Evolutionary conservation across 1,140 invertebrate genomes (phyloP).

Genomic region (Gonioctena quinquepunctata): DNA sequence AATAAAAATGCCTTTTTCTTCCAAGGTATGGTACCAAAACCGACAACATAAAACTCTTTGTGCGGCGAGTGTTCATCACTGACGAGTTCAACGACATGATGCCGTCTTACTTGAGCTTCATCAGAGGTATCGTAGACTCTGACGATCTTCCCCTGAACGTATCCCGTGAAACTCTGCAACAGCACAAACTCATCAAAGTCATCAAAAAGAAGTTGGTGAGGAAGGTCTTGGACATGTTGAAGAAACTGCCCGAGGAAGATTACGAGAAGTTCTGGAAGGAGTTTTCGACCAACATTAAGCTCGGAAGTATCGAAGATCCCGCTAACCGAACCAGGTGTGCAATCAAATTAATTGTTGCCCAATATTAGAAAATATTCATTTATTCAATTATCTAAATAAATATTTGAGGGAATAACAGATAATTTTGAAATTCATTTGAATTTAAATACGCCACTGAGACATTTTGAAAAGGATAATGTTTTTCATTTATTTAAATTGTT

Average conservation of each 20-base stretch:
- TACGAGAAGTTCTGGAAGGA: slow-evolving; percentile 98
- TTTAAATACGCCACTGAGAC: no score
- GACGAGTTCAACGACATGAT: slow-evolving; percentile 99
- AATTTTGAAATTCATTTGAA: no score
- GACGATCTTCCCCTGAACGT: slow-evolving; percentile 99
- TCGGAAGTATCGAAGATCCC: slow-evolving; percentile 93
- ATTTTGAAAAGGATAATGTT: no score
- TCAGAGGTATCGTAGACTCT: slow-evolving; percentile 97
- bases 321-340: slow-evolving; percentile 92
- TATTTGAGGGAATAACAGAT: no score
- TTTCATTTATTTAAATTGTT: no score
- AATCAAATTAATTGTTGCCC: no score
- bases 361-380: no score
- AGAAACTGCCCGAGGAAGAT: slow-evolving; percentile 91
- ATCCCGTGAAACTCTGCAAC: slow-evolving; percentile 96
- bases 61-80: slow-evolving; percentile 97
- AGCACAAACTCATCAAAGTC: slow-evolving; percentile 96
- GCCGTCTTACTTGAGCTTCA: slow-evolving; percentile 95
- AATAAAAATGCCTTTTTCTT: neutral
- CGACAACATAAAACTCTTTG: slow-evolving; percentile 96
- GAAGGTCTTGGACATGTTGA: slow-evolving; percentile 97
- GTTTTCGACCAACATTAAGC: slow-evolving; percentile 92
- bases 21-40: slow-evolving; percentile 87
- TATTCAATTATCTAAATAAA: no score
- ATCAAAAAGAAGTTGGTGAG: slow-evolving; percentile 99